Base-by-base conservation (phyloP, 2,888 invertebrate species). In the Eupithecia exiguata region DNA sequence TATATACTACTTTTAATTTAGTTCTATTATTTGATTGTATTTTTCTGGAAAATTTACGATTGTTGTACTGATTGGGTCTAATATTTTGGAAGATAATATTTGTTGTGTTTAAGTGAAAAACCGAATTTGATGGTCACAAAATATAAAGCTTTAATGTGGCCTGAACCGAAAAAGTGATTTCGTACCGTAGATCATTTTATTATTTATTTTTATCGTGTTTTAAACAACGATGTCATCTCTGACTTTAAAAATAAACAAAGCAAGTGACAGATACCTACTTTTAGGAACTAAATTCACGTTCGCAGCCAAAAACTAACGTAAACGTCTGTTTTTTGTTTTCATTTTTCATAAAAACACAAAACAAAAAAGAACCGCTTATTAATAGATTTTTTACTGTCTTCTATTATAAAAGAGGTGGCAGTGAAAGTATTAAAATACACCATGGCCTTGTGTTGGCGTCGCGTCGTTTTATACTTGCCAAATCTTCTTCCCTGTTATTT, bases 391-490 rank as follows among this genome's bases (percentile, higher is more conserved):
- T 53, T 21, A 67, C 61, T 58, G 38, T 72, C 21, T 43, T 70
- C 58, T 70, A 73, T 72, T 68, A 73, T 69, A 66, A 68, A 66
- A 73, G 61, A 63, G 61, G 70, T 67, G 72, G 63, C 68, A 66
- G 69, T 49, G 74, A 77, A 77, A 74, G 74, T 77, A 69, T 68
- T 62, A 74, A 74, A 77, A 77, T 74, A 77, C 53, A 67, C 72
- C 70, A 72, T 72, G 72, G 71, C 71, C 73, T 72, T 75, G 43
- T 68, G 69, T 16, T 66, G 65, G 35, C 72, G 70, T 71, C 73
- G 30, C 69, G 69, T 72, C 71, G 53, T 73, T 62, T 68, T 69
- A 53, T 72, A 65, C 71, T 70, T 76, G 76, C 76, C 76, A 76
- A 76, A 76, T 14, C 66, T 71, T 63, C 63, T 72, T 71, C 62